Evolutionary conservation across 2,888 invertebrate species (phyloP), one percentile per base, ranked within the genome.

Genomic region (Vesta saturnalis): DNA sequence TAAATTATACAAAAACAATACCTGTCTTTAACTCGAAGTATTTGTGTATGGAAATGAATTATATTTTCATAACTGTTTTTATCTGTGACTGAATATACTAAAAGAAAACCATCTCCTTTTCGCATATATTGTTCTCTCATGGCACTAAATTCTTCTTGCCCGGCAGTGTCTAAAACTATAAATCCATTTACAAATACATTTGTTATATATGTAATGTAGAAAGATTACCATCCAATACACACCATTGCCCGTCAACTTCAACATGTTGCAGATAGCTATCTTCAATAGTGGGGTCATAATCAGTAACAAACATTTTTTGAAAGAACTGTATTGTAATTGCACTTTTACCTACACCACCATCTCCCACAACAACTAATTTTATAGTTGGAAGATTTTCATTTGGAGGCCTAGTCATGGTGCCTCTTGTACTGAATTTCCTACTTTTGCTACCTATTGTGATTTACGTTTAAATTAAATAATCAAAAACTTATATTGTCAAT

Each of bases 281-380:
- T 85, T 97, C 96, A 71, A 97, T 97, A 15, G 97, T 97, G 5
- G 97, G 97, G 85, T 97, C 97, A 80, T 97, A 97, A 84, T 96
- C 96, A 0, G 95, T 94, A 71, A 96, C 94, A 83, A 97, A 97
- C 79, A 96, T 87, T 83, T 95, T 95, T 85, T 97, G 96, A 84
- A 97, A 96, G 85, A 95, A 95, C 86, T 97, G 95, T 81, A 96
- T 96, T n/a, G 97, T 97, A 77, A 97, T 90, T n/a, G 96, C 95
- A 78, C 94, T 94, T 86, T 97, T 97, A 72, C 96, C 96, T 64
- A 97, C 96, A 74, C 96, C 96, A 72, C 96, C 97, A 85, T 96
- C 96, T 3, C 96, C 96, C 16, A 96, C 95, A 72, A 97, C 96
- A 71, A 96, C 96, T 80, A 96, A 83, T 83, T 96, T 96, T 81